phyloP scores from a whole-genome alignment of 2,113 vertebrate species.

The Syngnathus floridae region DNA sequence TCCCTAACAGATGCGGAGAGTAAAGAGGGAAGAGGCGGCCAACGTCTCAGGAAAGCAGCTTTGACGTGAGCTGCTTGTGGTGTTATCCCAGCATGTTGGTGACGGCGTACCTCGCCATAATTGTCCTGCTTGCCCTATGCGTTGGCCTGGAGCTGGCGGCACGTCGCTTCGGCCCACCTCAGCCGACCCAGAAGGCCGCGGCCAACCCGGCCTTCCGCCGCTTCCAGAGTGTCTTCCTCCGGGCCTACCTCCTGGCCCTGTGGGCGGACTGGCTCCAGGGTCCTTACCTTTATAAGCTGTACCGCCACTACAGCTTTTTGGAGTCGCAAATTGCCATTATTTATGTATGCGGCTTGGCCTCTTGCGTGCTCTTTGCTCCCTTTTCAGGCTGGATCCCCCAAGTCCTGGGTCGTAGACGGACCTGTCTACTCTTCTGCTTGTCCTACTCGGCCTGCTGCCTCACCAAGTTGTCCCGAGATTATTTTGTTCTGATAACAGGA shows the following conservation, averaged over 20 bases:
- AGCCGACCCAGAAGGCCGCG: constrained; percentile 53
- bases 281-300: constrained; percentile 91
- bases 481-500: constrained; percentile 81
- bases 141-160: constrained; percentile 77
- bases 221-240: constrained; percentile 81
- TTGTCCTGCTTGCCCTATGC: constrained; percentile 73
- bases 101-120: constrained; percentile 76
- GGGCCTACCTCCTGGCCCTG: constrained; percentile 82
- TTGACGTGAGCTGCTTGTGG: constrained; percentile 24
- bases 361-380: constrained; percentile 81
- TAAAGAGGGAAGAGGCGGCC: constrained; percentile 1
- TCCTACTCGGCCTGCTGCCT: constrained; percentile 82
- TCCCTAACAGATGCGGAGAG: constrained; percentile 30
- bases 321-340: constrained; percentile 90
- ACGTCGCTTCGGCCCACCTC: constrained; percentile 65
- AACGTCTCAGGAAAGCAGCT: constrained; percentile 2
- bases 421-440: constrained; percentile 84
- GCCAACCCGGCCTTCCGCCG: constrained; percentile 81
- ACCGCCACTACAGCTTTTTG: constrained; percentile 88
- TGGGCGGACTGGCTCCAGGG: constrained; percentile 92
- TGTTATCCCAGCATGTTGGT: constrained; percentile 74
- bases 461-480: constrained; percentile 85
- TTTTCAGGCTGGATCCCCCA: constrained; percentile 79
- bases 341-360: constrained; percentile 86
- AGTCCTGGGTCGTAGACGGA: constrained; percentile 76